These are phyloP conservation scores for Diaperis boleti DNA, from an alignment of 2,888 invertebrate species.

Conservation along the genomic window DNA sequence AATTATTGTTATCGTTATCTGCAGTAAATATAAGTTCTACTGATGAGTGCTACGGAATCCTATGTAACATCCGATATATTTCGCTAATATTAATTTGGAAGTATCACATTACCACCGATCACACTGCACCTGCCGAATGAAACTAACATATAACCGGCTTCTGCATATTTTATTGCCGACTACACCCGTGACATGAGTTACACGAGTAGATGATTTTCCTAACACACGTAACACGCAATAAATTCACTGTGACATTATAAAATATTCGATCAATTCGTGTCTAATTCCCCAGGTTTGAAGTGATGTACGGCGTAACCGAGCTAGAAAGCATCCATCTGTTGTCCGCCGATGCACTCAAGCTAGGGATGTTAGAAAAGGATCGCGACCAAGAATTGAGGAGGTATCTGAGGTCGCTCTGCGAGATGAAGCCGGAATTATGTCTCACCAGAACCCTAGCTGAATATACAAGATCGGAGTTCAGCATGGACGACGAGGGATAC, in stretches of 20 bases:
- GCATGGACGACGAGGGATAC: constrained; percentile 50
- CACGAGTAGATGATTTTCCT: no score
- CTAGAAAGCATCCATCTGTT: constrained; percentile 84
- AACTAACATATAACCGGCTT: no score
- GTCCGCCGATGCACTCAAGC: constrained; percentile 77
- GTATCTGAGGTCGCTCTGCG: constrained; percentile 83
- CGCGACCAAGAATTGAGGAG: constrained; percentile 81
- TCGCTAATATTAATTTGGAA: no score
- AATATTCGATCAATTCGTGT: constrained; percentile 8
- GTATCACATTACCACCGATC: no score
- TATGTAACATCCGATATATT: no score
- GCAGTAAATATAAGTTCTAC: no score
- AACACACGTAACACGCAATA: neutral
- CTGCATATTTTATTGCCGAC: no score
- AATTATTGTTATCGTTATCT: no score
- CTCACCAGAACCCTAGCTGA: constrained; percentile 74
- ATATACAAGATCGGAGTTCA: constrained; percentile 62
- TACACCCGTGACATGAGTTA: no score
- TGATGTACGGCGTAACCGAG: constrained; percentile 89
- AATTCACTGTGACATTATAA: neutral
- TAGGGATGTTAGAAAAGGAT: constrained; percentile 81
- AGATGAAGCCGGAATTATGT: constrained; percentile 79
- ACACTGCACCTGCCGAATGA: no score
- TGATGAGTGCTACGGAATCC: no score
- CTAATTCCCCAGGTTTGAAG: constrained; percentile 76